A percentile compares a stretch with the other conserved stretches of the same genome.
Evolutionary conservation across 2,113 vertebrate species (phyloP).

Genomic region (Ameiurus melas): DNA sequence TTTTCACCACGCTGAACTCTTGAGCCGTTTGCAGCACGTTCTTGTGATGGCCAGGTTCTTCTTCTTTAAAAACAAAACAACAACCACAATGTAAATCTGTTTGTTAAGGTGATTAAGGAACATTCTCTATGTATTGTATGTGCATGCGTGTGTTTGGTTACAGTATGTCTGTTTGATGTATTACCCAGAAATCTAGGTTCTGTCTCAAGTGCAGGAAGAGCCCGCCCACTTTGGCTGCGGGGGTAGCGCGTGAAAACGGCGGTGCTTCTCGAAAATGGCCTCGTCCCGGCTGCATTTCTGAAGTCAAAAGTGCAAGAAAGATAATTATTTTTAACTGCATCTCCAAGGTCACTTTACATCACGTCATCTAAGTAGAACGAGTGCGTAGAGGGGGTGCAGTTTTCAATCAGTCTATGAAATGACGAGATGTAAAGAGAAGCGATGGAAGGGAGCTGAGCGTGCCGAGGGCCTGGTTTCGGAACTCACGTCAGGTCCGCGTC

Average conservation of each 20-base stretch:
- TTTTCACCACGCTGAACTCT: slow-evolving; percentile 72
- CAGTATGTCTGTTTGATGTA: no score
- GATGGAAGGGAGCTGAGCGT: neutral
- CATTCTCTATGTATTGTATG: no score
- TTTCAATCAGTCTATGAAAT: no score
- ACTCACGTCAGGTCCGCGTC: slow-evolving; percentile 86
- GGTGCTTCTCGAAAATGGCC: slow-evolving; percentile 79
- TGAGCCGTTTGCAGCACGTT: slow-evolving; percentile 83
- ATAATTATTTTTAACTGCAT: neutral
- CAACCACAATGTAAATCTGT: no score
- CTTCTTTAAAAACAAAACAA: slow-evolving; percentile 24
- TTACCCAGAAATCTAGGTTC: no score
- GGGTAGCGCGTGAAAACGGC: slow-evolving; percentile 87
- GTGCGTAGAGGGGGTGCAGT: no score
- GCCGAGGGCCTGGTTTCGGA: no score
- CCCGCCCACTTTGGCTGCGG: slow-evolving; percentile 94
- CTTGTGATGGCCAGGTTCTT: slow-evolving; percentile 84
- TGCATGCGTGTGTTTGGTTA: no score
- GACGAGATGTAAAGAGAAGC: no score
- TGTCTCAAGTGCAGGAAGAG: slow-evolving; percentile 90
- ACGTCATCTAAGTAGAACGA: no score
- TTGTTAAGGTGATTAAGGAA: no score
- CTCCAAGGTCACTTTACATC: neutral
- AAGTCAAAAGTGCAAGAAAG: neutral
- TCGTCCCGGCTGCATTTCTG: slow-evolving; percentile 73